phyloP scores from a whole-genome alignment of 2,113 vertebrate genomes.

The Mobula birostris region DNA sequence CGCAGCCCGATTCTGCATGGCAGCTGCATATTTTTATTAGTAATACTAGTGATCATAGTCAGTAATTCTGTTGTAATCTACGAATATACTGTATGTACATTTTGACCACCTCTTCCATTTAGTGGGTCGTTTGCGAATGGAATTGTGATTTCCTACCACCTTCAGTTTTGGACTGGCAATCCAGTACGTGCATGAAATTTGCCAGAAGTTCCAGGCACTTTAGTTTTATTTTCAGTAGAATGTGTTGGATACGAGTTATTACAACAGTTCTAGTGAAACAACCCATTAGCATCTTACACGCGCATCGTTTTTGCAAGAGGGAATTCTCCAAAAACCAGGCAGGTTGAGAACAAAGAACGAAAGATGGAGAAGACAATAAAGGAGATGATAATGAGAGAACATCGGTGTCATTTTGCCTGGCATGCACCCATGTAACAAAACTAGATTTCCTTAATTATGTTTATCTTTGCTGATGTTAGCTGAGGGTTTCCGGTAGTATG shows the following conservation, averaged over 20 bases:
- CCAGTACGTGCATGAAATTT: neutral
- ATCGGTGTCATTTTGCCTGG: neutral
- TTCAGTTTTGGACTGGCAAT: neutral
- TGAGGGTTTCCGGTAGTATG: neutral
- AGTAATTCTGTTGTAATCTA: neutral
- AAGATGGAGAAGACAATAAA: neutral
- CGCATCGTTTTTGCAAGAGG: neutral
- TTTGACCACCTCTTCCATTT: neutral
- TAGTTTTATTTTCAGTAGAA: neutral
- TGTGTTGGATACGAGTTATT: neutral
- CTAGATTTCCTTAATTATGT: neutral
- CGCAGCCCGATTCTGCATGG: neutral
- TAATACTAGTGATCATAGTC: neutral
- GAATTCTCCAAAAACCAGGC: neutral
- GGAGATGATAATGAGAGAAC: neutral
- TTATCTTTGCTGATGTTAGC: neutral
- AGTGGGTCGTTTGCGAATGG: neutral
- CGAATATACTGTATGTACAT: neutral
- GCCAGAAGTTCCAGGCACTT: neutral
- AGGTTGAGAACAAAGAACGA: neutral
- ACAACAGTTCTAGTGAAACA: neutral
- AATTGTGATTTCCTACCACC: neutral
- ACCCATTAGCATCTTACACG: neutral
- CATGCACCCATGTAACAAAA: neutral
- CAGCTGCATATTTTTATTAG: constrained; percentile 5